Base-by-base conservation (phyloP, 2,888 invertebrate species). In the Scaptomyza reducta region DNA sequence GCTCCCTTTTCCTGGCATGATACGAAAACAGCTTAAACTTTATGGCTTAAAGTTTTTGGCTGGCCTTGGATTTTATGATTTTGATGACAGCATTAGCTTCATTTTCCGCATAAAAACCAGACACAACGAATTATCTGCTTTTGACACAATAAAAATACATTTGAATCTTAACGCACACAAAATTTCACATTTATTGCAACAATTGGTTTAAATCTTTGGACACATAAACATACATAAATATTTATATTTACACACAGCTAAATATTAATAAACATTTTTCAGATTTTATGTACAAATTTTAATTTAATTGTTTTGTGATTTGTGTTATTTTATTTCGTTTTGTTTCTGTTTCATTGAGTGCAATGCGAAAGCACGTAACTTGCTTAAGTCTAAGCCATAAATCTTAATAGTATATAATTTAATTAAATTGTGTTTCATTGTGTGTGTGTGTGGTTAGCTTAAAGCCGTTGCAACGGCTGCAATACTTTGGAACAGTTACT, bases 381-480 rank as follows among this genome's bases (percentile, higher is more conserved):
- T 54, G 46, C 38, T 57, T 59, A 40, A 57, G 27, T 55, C 63
- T 68, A 45, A 31, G 22, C 11, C 42, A 33, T 65, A 65, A 57
- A 56, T 61, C 58, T 66, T 66, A 70, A 56, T 42, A 25, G 31
- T 42, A 58, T 49, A 47, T 31, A 45, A 22, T 66, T 66, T 40
- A 49, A 57, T 62, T 46, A 11, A 62, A 75, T 59, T 59, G 50
- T 57, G 33, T 33, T n/a, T 16, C 10, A 10, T 33, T 42, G 33
- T 13, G n/a, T 40, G 31, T 31, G 27, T 29, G 3, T 31, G 7
- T 14, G 9, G 62, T 77, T 70, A 74, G 81, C 81, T 77, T 81
- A 77, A 67, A 80, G 87, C 80, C 84, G 80, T 59, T 57, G 69
- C 27, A 55, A 67, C 81, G 81, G 78, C 79, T 77, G 86, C 77